Evolutionary conservation across 1,140 invertebrate genomes (phyloP).

Genomic region (Trichonephila clavata): DNA sequence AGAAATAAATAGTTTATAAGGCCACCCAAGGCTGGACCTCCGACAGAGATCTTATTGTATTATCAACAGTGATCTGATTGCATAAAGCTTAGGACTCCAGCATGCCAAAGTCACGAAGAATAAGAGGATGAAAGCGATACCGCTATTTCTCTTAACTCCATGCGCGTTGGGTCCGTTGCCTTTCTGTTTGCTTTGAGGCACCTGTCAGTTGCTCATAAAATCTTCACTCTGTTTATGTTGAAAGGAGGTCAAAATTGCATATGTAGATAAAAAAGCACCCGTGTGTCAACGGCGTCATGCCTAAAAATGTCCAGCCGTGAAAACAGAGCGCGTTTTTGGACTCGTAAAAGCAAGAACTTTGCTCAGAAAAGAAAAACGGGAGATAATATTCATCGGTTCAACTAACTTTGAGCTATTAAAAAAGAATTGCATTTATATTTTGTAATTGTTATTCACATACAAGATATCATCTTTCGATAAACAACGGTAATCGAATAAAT

Average conservation of each 20-base stretch:
- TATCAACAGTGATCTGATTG: conserved; percentile 49
- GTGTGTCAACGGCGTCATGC: background rate
- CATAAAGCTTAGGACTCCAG: background rate
- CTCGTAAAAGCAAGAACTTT: background rate
- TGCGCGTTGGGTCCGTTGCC: background rate
- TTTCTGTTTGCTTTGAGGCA: conserved; percentile 65
- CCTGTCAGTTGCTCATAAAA: conserved; percentile 69
- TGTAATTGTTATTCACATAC: too few relatives aligned
- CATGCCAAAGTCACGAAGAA: background rate
- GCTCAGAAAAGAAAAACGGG: background rate
- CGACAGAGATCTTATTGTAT: conserved; percentile 10
- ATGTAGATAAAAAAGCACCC: conserved; percentile 26
- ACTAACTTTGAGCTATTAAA: background rate
- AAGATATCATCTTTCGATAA: too few relatives aligned
- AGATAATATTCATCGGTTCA: background rate
- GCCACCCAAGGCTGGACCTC: conserved; percentile 66
- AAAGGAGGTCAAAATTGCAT: conserved; percentile 64
- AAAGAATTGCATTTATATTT: too few relatives aligned
- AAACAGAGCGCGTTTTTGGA: background rate
- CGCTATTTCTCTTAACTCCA: conserved; percentile 33
- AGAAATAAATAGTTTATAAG: conserved; percentile 31
- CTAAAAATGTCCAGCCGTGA: conserved; percentile 25
- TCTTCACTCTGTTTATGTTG: conserved; percentile 66
- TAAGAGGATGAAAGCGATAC: conserved; percentile 63
- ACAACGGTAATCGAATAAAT: too few relatives aligned